Percentiles rank a stretch among this genome's conserved stretches.
These are phyloP conservation scores for Phengaris arion DNA, from an alignment of 2,888 invertebrate species.

Conservation along the genomic window DNA sequence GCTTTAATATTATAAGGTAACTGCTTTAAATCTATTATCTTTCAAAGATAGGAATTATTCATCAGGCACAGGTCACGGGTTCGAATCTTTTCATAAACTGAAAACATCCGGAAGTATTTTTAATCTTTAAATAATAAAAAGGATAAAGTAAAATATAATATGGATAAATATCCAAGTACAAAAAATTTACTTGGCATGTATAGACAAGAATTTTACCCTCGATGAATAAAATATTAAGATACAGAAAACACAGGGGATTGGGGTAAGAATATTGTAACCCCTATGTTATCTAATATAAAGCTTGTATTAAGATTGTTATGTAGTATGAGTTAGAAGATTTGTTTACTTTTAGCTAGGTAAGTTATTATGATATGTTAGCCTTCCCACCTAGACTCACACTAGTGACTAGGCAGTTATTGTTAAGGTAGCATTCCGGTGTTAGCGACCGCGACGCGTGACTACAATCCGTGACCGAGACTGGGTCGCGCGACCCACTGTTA, in stretches of 20 bases:
- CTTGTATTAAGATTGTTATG: not conserved
- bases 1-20: too few relatives aligned
- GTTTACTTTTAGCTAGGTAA: not conserved
- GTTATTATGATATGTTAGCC: not conserved
- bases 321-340: not conserved
- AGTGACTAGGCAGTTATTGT: too few relatives aligned
- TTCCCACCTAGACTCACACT: too few relatives aligned
- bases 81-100: too few relatives aligned
- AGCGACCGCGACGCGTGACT: too few relatives aligned
- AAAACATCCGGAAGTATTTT: too few relatives aligned
- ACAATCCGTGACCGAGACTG: too few relatives aligned
- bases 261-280: constrained; percentile 4
- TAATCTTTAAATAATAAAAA: not conserved
- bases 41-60: too few relatives aligned
- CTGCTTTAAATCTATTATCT: too few relatives aligned
- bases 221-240: constrained; percentile 17
- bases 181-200: not conserved
- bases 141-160: not conserved
- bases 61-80: too few relatives aligned
- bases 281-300: not conserved
- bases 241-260: not conserved
- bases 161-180: not conserved
- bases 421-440: too few relatives aligned
- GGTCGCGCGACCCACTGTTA: too few relatives aligned
- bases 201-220: constrained; percentile 3